Evolutionary conservation across 2,888 invertebrate genomes (phyloP).

Genomic region (Andrena bicolor): DNA sequence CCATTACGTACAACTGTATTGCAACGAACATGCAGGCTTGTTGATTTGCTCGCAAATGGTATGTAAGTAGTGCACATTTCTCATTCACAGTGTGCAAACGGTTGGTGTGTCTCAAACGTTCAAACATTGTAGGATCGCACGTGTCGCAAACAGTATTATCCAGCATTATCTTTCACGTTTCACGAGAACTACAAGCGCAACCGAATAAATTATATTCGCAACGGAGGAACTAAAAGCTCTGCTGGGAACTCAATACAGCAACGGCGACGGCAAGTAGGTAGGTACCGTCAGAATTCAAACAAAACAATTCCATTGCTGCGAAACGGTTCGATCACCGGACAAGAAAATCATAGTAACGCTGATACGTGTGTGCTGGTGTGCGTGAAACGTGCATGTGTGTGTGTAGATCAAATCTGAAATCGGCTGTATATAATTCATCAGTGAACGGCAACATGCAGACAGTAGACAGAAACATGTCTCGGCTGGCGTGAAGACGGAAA

Average conservation of each 20-base stretch:
- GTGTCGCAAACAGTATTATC: slow-evolving; percentile 1
- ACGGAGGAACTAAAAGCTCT: neutral
- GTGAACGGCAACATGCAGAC: slow-evolving; percentile 23
- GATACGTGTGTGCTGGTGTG: slow-evolving; percentile 10
- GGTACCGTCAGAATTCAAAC: neutral
- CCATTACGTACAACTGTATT: slow-evolving; percentile 8
- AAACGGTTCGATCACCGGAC: neutral
- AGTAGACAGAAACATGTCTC: slow-evolving; percentile 7
- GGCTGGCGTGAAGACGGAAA: slow-evolving; percentile 13
- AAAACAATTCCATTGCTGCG: neutral
- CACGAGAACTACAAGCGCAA: neutral
- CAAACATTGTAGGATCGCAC: neutral
- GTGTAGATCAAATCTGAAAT: neutral
- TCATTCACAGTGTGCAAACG: slow-evolving; percentile 33
- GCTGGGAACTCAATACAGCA: neutral
- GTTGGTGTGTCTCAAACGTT: slow-evolving; percentile 24
- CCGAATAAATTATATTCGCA: neutral
- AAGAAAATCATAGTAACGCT: slow-evolving; percentile 8
- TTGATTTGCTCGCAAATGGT: slow-evolving; percentile 25
- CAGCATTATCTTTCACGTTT: neutral
- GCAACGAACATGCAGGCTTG: slow-evolving; percentile 38
- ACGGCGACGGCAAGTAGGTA: neutral
- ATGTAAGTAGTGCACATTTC: slow-evolving; percentile 40
- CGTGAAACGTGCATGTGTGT: slow-evolving; percentile 37
- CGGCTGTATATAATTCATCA: slow-evolving; percentile 2